Evolutionary conservation across 2,797 vertebrate species (phyloP).

Genomic region (Nannoperca obscura): DNA sequence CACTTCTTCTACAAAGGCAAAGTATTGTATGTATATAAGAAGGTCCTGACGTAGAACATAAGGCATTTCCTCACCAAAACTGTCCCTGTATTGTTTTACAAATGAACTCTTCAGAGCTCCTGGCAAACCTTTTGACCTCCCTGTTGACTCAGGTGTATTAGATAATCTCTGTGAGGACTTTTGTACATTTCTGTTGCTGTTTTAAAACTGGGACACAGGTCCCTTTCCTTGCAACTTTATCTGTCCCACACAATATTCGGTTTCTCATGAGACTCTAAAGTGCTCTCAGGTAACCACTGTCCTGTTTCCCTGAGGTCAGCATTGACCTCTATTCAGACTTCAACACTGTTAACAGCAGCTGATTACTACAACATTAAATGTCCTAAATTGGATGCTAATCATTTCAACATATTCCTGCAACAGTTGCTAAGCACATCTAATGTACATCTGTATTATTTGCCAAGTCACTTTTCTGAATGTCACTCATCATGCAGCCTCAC

Average conservation of each 20-base stretch:
- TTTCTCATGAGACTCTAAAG: slow-evolving; percentile 66
- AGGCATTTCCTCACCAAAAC: background rate
- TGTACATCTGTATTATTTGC: background rate
- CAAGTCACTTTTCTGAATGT: slow-evolving; percentile 20
- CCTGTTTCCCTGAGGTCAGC: slow-evolving; percentile 50
- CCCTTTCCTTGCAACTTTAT: slow-evolving; percentile 65
- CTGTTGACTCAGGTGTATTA: slow-evolving; percentile 41
- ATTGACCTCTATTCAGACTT: slow-evolving; percentile 36
- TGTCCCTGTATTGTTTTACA: slow-evolving; percentile 34
- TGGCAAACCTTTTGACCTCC: slow-evolving; percentile 30
- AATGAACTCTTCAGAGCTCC: background rate
- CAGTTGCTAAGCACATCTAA: background rate
- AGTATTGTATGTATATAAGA: background rate
- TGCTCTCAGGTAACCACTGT: slow-evolving; percentile 66
- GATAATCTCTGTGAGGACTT: slow-evolving; percentile 7
- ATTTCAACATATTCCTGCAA: background rate
- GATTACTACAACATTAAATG: slow-evolving; percentile 24
- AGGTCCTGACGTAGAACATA: background rate
- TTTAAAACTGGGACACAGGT: slow-evolving; percentile 66
- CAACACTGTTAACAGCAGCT: slow-evolving; percentile 15
- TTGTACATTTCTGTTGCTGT: slow-evolving; percentile 36
- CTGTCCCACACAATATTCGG: slow-evolving; percentile 59
- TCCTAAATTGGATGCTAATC: slow-evolving; percentile 5
- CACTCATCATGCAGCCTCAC: slow-evolving; percentile 51
- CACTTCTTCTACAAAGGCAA: background rate